A percentile compares a stretch with the other conserved stretches of the same genome.
These are phyloP conservation scores for Epinephelus malabaricus DNA, from an alignment of 2,797 vertebrate genomes.

Conservation along the genomic window DNA sequence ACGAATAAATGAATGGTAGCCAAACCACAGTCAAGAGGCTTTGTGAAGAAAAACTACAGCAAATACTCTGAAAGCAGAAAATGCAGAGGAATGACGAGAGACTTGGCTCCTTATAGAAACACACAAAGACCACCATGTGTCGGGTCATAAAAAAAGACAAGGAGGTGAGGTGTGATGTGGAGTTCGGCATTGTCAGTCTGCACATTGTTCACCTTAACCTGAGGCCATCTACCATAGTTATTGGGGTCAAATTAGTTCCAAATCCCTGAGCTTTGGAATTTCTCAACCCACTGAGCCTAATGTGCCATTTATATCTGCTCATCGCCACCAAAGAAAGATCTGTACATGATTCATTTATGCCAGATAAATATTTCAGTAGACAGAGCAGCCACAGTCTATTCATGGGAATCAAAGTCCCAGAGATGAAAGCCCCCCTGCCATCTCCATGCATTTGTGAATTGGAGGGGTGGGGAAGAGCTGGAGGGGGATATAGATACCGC, in stretches of 20 bases:
- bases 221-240: slow-evolving; percentile 28
- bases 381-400: slow-evolving; percentile 70
- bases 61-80: slow-evolving; percentile 20
- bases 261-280: slow-evolving; percentile 36
- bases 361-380: slow-evolving; percentile 81
- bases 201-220: slow-evolving; percentile 25
- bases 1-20: slow-evolving; percentile 45
- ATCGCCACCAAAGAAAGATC: slow-evolving; percentile 61
- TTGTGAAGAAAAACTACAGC: slow-evolving; percentile 42
- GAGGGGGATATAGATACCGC: slow-evolving; percentile 56
- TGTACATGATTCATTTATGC: slow-evolving; percentile 78
- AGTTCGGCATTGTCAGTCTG: slow-evolving; percentile 6
- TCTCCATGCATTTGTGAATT: slow-evolving; percentile 65
- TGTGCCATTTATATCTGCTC: slow-evolving; percentile 62
- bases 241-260: slow-evolving; percentile 44
- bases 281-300: slow-evolving; percentile 49
- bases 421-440: slow-evolving; percentile 39
- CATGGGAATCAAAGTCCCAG: slow-evolving; percentile 57
- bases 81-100: neutral
- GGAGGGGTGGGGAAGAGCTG: slow-evolving; percentile 1
- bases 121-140: neutral
- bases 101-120: slow-evolving; percentile 11
- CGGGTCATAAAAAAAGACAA: slow-evolving; percentile 3
- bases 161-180: neutral
- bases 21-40: slow-evolving; percentile 44